Evolutionary conservation across 2,113 vertebrate species (phyloP).

Genomic region (Eulacestoma nigropectus): DNA sequence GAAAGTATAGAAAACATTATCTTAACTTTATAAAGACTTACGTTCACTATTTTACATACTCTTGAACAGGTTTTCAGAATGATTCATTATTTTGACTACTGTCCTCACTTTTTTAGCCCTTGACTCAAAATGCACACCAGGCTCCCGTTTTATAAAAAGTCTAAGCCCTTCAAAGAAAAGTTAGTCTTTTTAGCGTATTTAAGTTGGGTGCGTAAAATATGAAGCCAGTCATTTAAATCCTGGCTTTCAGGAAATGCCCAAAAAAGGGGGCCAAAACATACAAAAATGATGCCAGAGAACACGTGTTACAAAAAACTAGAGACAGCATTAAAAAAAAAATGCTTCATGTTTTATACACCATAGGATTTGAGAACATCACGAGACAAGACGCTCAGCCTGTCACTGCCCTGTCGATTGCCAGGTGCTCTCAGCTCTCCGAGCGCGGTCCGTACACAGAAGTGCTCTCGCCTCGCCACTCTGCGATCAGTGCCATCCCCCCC

Average conservation of each 20-base stretch:
- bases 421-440: background rate
- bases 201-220: background rate
- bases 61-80: background rate
- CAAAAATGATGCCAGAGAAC: background rate
- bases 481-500: rapidly evolving
- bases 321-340: background rate
- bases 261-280: background rate
- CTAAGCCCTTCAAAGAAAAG: background rate
- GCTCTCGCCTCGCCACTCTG: no score
- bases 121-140: background rate
- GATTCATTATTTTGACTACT: background rate
- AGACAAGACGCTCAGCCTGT: no score
- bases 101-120: background rate
- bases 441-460: rapidly evolving
- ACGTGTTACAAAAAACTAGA: background rate
- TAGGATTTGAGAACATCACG: background rate
- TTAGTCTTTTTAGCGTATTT: background rate
- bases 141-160: background rate
- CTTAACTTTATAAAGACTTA: background rate
- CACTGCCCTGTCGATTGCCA: rapidly evolving
- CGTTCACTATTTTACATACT: background rate
- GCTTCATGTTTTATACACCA: background rate
- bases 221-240: background rate
- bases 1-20: background rate
- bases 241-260: background rate